Base-by-base conservation (phyloP, 1,140 invertebrate species). In the Portunus trituberculatus region DNA sequence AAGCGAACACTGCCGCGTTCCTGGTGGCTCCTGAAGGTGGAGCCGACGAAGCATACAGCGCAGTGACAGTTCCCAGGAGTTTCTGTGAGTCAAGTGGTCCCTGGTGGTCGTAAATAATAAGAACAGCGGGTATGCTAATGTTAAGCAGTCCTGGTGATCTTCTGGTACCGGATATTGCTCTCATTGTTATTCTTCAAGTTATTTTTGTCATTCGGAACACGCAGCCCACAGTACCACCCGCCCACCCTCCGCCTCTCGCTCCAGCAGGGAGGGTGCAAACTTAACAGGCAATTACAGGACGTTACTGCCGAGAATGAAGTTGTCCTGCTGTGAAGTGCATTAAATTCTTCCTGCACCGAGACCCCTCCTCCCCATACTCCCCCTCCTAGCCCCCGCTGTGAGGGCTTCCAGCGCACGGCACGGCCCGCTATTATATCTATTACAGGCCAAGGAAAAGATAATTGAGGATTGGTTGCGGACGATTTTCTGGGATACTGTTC, bases 1-100 rank as follows among this genome's bases (percentile, higher is more conserved):
- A 91, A 59, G 89, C n/a, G 28, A 59, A 91, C 48, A 52, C 89
- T 91, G 29, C 25, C 46, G 59, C 89, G 46, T 59, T 46, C 88
- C 28, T 14, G 25, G 67, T 20, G 25, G 3, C 16, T 76, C 67
- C 67, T 76, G 67, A n/a, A 25, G 25, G 16, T n/a, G 67, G 25
- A 25, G 67, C 10, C 20, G 67, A 76, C 67, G 67, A n/a, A n/a
- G 25, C 0, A n/a, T 12, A 76, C 20, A n/a, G 67, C 20, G 67
- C 67, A n/a, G 4, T 20, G 67, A 76, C 20, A 76, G 20, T n/a
- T 76, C 67, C 67, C 6, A n/a, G 20, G 16, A 4, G 16, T n/a
- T 0, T 76, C 67, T n/a, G 10, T 76, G n/a, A n/a, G 67, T 1
- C 67, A 76, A 8, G 12, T 76, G 20, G 67, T n/a, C 6, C 0